Base-by-base conservation (phyloP, 2,888 invertebrate species). In the Troides oblongomaculatus region DNA sequence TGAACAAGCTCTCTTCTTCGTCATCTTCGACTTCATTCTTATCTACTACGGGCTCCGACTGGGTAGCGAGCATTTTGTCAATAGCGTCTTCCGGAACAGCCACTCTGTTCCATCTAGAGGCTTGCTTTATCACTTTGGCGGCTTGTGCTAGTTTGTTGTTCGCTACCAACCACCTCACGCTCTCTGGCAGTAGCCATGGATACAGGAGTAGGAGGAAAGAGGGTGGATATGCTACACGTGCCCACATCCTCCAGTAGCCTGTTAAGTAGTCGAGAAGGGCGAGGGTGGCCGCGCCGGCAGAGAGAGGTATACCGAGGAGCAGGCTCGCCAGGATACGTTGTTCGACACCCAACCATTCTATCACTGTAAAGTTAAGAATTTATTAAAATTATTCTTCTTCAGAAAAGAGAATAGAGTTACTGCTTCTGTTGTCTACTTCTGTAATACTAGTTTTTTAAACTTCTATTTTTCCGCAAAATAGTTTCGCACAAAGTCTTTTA, bases 281-380 rank as follows among this genome's bases (percentile, higher is more conserved):
- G 23, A 96, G 84, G 0, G 94, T 79, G 1, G 95, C 94, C 79
- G 96, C 95, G 0, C 97, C 97, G 50, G 95, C 77, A 0, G 96
- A 94, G 78, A 96, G 95, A 71, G 96, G 95, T 18, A 95, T 93
- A 65, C 95, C 95, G 12, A 96, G 93, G 62, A 96, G 87, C 65
- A 96, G 93, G 72, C 96, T 95, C 6, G 95, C 95, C 57, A 96
- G 84, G 25, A 96, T 95, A 56, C 97, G 93, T 65, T 95, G 94
- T 72, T 94, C 94, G 14, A 96, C 96, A 0, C 96, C 96, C 39
- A 97, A 95, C 86, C 97, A 93, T 84, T 97, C 97, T 74, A 97
- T 94, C 81, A 95, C 96, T 96, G 86, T n/a, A 66, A 60, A 18
- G 53, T 18, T 8, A 53, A 53, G 53, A 18, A 53, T 18, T 17